A percentile compares a stretch with the other conserved stretches of the same genome.
Conservation (phyloP, 2,888 invertebrate species). For the Drosophila putrida region DNA sequence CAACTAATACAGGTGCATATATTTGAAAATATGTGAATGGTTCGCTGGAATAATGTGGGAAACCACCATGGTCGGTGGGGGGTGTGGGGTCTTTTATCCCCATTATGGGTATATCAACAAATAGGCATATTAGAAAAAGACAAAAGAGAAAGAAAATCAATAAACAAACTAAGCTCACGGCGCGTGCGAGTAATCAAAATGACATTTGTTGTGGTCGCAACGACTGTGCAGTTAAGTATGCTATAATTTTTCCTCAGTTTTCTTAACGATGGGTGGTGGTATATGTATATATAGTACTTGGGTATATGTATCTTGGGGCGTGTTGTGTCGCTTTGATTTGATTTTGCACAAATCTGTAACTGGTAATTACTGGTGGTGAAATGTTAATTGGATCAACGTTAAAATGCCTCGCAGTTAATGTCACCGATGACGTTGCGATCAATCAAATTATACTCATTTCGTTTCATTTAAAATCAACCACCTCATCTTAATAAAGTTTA, state of each 20-base stretch:
- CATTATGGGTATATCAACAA: slow-evolving; percentile 26
- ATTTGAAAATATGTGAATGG: slow-evolving; percentile 27
- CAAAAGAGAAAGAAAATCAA: slow-evolving; percentile 63
- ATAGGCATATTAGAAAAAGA: slow-evolving; percentile 52
- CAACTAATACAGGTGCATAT: slow-evolving; percentile 19
- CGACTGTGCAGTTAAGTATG: slow-evolving; percentile 49
- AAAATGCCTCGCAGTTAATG: slow-evolving; percentile 17
- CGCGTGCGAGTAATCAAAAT: slow-evolving; percentile 75
- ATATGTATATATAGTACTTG: too few species aligned
- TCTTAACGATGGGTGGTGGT: slow-evolving; percentile 25
- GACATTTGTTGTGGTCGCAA: slow-evolving; percentile 62
- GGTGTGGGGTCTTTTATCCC: slow-evolving; percentile 27
- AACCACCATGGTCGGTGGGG: slow-evolving; percentile 1
- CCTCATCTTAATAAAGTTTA: slow-evolving; percentile 42
- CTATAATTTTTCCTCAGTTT: slow-evolving; percentile 34
- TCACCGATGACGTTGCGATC: slow-evolving; percentile 37
- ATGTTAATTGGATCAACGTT: slow-evolving; percentile 72
- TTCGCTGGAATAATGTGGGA: not conserved
- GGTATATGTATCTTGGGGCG: slow-evolving; percentile 1
- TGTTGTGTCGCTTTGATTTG: slow-evolving; percentile 59
- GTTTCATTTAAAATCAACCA: slow-evolving; percentile 16
- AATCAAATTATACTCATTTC: slow-evolving; percentile 17
- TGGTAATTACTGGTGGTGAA: slow-evolving; percentile 58
- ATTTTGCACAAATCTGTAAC: slow-evolving; percentile 63
- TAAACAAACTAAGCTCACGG: slow-evolving; percentile 50